Base-by-base conservation (phyloP, 2,797 vertebrate species). In the Siniperca undulata region DNA sequence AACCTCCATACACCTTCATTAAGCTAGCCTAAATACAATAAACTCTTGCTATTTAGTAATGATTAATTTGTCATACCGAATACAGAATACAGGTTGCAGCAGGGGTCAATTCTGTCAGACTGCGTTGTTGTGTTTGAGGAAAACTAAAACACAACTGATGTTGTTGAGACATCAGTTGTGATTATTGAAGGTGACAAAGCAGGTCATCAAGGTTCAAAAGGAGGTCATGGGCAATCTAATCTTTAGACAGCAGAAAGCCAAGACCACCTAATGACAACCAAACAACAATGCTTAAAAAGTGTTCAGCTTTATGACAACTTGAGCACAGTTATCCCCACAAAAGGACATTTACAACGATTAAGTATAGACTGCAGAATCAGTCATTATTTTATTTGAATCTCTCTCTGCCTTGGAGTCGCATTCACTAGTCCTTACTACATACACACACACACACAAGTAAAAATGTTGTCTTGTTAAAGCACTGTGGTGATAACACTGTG, bases 1-100 rank as follows among this genome's bases (percentile, higher is more conserved):
- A 83, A 78, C 70, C 60, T 40, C 42, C 61, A 70, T 53, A 75
- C 71, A 68, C n/a, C 61, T 48, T 75, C 46, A 64, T 67, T 74
- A 38, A 58, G 52, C 56, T 59, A 44, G 56, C 60, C 64, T 80
- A 73, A 55, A 66, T 61, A 71, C 10, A 64, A 68, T 40, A 46
- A 34, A 74, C 22, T 67, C 11, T 46, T 1, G 5, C 44, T 74
- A 46, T 85, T 74, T 78, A 72, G 46, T 68, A 53, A 84, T 86
- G 34, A 86, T 84, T 86, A 20, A 80, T 76, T 76, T 70, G 42
- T 70, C 68, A 74, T n/a, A 77, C 22, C 27, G 30, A 30, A 30
- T 30, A 30, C 30, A 81, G 74, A 80, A 64, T 13, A 62, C n/a
- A 61, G 38, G 64, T 65, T 79, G 60, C 44, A 53, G 70, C 56